phyloP scores from a whole-genome alignment of 2,113 vertebrate genomes.

The Notechis scutatus region DNA sequence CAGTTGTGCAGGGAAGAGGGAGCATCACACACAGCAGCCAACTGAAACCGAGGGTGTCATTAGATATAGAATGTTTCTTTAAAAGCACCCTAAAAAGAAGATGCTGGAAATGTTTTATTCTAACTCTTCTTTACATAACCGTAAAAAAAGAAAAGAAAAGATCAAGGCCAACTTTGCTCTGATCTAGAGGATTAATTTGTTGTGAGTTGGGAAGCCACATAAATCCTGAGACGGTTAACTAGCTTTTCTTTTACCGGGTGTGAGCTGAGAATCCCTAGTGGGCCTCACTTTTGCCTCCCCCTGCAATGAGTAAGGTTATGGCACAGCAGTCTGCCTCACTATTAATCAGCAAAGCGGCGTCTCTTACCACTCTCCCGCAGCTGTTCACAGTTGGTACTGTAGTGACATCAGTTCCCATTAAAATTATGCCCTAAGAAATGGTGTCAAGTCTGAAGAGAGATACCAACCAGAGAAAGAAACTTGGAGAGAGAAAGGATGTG shows the following conservation, averaged over 20 bases:
- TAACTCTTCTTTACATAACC: background rate
- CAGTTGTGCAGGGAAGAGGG: no score
- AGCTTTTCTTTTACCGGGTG: constrained; percentile 12
- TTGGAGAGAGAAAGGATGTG: background rate
- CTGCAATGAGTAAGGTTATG: background rate
- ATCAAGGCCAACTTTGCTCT: background rate
- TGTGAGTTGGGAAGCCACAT: background rate
- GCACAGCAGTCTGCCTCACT: constrained; percentile 7
- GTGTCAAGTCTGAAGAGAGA: background rate
- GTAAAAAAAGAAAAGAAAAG: no score
- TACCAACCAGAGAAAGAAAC: background rate
- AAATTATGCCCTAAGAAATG: constrained; percentile 25
- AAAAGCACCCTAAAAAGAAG: background rate
- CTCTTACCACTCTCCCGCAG: constrained; percentile 8
- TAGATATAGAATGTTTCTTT: background rate
- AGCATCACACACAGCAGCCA: no score
- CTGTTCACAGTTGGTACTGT: constrained; percentile 8
- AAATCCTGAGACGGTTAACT: constrained; percentile 17
- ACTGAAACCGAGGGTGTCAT: no score
- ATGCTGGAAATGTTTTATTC: background rate
- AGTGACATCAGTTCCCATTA: constrained; percentile 34
- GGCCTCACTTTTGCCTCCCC: background rate
- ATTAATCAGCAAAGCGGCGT: constrained; percentile 7
- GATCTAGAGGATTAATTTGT: constrained; percentile 1
- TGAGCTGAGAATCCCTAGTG: background rate